Base-by-base conservation (phyloP, 2,113 vertebrate species). In the Chrysochloris asiatica region DNA sequence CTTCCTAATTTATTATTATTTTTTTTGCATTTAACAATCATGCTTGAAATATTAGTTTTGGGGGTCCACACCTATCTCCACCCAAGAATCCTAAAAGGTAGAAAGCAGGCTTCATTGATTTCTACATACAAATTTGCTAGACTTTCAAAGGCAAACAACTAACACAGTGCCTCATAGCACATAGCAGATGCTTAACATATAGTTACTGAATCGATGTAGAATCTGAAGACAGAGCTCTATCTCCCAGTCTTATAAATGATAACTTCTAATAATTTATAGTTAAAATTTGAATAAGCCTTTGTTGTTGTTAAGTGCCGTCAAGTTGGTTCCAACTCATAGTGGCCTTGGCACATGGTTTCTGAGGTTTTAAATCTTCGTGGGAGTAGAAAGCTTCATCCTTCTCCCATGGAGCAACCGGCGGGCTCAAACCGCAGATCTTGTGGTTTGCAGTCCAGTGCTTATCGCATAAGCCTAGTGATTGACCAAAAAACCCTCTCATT, bases 201-300 rank as follows among this genome's bases (percentile, higher is more conserved):
- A 30, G 17, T 94, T 71, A 86, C n/a, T 89, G 3, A 89, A 69
- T 43, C 38, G 48, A 91, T 63, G n/a, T 93, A 52, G 38, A 88
- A 78, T 65, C 56, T 93, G 76, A 88, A 13, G 41, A 88, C 47
- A 77, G 43, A 75, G 36, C 21, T 19, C 83, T 8, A 26, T 47
- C 41, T 93, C 41, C n/a, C n/a, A n/a, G n/a, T n/a, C n/a, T n/a
- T n/a, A n/a, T n/a, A n/a, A 78, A 82, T 38, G 89, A 2, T n/a
- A 91, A 24, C 93, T 36, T 93, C 24, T 83, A 72, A 90, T 92
- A 94, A 89, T 22, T 86, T 92, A 59, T 95, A 84, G 26, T 78
- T 86, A 92, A 90, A 94, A 67, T 95, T 88, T 14, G 90, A 94
- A 83, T 83, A 67, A 76, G n/a, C n/a, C n/a, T n/a, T n/a, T n/a